Base-by-base conservation (phyloP, 2,113 vertebrate genomes). In the Danionella cerebrum region DNA sequence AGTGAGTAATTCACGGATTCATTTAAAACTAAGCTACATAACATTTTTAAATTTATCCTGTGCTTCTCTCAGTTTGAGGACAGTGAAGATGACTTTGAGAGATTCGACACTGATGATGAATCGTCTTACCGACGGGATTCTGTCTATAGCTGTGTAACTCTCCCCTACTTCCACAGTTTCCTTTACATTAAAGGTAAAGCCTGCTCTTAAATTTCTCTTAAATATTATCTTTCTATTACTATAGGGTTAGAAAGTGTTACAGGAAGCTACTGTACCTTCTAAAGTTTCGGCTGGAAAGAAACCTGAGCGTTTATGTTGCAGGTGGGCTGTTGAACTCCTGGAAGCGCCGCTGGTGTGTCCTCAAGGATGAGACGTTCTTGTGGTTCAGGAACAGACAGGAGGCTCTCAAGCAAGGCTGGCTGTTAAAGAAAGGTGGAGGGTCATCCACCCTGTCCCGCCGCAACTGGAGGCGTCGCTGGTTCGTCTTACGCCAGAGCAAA, bases 381-480 rank as follows among this genome's bases (percentile, higher is more conserved):
- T 98, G 96, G 96, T 99, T 98, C 81, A 89, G 96, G 55, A 91
- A 94, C 69, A 97, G 97, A 77, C 96, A 98, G 86, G 96, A 98
- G 75, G 96, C 96, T 2, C 90, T 99, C 76, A 98, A 98, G 81
- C 94, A 97, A 76, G 96, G 96, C 39, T 99, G 96, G 96, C 89
- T 99, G 22, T 88, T 92, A 82, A 98, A 99, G 76, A 99, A 99
- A 65, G 95, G 96, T 0, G 96, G 96, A 0, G 94, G 95, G 65
- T 95, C 94, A 1, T 98, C 96, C 44, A 99, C 96, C 0, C 90
- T 99, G 33, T 98, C 95, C 6, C 82, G 96, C 50, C 89, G 96
- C 22, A 98, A 98, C 89, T 99, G 96, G 96, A 98, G 95, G 81
- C 91, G 86, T 53, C 91, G 96, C 80, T 99, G 96, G 96, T 99